Evolutionary conservation across 2,888 invertebrate genomes (phyloP), one percentile per base, ranked within the genome.

Genomic region (Flexamia atlantica): DNA sequence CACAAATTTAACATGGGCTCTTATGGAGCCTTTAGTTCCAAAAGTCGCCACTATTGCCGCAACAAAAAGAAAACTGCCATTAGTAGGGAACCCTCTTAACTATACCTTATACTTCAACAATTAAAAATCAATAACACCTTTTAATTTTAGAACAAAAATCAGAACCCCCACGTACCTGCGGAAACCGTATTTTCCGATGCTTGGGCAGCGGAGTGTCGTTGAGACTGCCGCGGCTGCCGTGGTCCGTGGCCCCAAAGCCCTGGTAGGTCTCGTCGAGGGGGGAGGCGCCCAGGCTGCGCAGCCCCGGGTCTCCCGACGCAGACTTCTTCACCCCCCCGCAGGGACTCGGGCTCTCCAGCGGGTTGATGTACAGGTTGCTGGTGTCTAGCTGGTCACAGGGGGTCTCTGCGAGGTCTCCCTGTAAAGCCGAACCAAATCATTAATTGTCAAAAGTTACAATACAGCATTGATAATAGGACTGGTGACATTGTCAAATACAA

Each of bases 341-440:
- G 68, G 83, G 83, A 23, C 80, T 82, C 17, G 84, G 85, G 53
- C 86, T 84, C 81, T 90, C 95, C 92, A 97, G 90, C 84, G 97
- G 97, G 91, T 97, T 97, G 90, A 97, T 95, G 91, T 97, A 97
- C 89, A 97, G 92, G 92, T 96, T 97, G 90, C 96, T 96, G 90
- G 94, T 94, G 90, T 95, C 95, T 70, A 89, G 86, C 91, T 88
- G 89, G 50, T 89, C 88, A 81, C 90, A 90, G 64, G 89, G 90
- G 68, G 90, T 88, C 85, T 91, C 90, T n/a, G 90, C 90, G 82
- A 91, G 88, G 87, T 92, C 92, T 82, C 90, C 91, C 88, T 90
- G 64, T 60, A 25, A 60, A 60, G 25, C 64, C 4, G 36, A 36
- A 50, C 5, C 50, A 50, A 87, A 57, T 50, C n/a, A n/a, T n/a